Evolutionary conservation across 2,888 invertebrate genomes (phyloP).

Genomic region (Zonitis immaculata): DNA sequence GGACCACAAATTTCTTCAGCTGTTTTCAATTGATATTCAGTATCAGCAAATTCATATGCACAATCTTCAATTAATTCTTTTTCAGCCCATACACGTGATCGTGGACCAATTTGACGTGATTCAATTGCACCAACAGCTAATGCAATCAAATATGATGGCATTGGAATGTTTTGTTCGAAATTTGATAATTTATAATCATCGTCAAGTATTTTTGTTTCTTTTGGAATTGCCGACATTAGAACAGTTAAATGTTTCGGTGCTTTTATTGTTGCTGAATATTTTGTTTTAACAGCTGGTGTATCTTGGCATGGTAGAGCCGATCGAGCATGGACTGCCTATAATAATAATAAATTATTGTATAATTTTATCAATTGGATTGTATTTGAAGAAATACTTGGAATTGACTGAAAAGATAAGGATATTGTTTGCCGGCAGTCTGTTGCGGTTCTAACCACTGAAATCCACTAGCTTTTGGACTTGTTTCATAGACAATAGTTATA

Average conservation of each 20-base stretch:
- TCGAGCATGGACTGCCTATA: slow-evolving; percentile 80
- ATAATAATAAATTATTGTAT: slow-evolving; percentile 21
- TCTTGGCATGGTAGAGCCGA: slow-evolving; percentile 91
- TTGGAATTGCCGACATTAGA: slow-evolving; percentile 80
- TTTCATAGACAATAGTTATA: slow-evolving; percentile 68
- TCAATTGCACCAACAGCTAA: slow-evolving; percentile 82
- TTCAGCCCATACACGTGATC: slow-evolving; percentile 88
- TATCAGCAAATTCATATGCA: slow-evolving; percentile 85
- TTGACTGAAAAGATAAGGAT: slow-evolving; percentile 83
- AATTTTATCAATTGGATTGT: too few relatives aligned
- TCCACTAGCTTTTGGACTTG: slow-evolving; percentile 72
- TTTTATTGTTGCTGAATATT: slow-evolving; percentile 58
- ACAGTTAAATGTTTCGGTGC: slow-evolving; percentile 73
- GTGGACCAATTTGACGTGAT: slow-evolving; percentile 68
- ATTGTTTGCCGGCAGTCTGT: slow-evolving; percentile 81
- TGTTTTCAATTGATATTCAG: slow-evolving; percentile 72
- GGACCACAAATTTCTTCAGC: slow-evolving; percentile 83
- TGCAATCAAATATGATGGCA: slow-evolving; percentile 87
- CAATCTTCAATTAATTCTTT: slow-evolving; percentile 75
- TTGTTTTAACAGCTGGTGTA: slow-evolving; percentile 82
- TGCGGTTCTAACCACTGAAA: slow-evolving; percentile 84
- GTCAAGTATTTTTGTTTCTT: slow-evolving; percentile 46
- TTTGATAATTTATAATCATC: slow-evolving; percentile 49
- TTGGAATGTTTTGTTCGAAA: slow-evolving; percentile 74
- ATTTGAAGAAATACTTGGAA: slow-evolving; percentile 70